Base-by-base conservation (phyloP, 92 coral and sea anemone species). In the Parazoanthus atlanticus region DNA sequence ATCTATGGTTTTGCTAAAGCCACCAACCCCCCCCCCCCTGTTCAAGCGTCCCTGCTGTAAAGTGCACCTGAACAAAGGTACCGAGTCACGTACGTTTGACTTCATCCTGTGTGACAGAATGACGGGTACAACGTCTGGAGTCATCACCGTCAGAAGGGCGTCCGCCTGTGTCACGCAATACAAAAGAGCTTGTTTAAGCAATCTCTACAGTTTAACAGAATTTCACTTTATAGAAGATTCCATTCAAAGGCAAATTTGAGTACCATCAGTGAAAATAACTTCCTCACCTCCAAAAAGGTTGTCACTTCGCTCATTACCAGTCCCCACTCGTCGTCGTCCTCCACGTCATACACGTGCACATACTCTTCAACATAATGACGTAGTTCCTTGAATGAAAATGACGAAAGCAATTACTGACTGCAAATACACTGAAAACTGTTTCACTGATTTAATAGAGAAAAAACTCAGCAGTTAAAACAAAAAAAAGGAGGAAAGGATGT, bases 321-420 rank as follows among this genome's bases (percentile, higher is more conserved):
- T 84, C 98, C 90, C 99, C 99, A 97, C 90, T 97, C 98, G 58
- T 92, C 97, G 65, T 97, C 99, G 64, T 97, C 99, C 33, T 94
- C 94, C 36, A 94, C 95, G n/a, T 97, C 97, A 77, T 97, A 97
- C 0, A 95, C 98, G 65, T 52, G 92, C 8, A 94, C 94, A 47
- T 96, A 96, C 88, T 96, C 98, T 58, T 96, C 98, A 0, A 95
- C 94, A 72, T 96, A 96, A 71, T 96, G 98, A 66, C 86, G 89
- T n/a, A 96, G 87, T 82, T 96, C 98, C 94, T 95, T 64, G 25
- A 47, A 77, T 81, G 43, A 46, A 61, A 66, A 31, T 23, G 29
- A 54, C 10, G 67, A 19, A 16, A 56, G 1, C 29, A 75, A 49
- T 61, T 61, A 61, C 69, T 52, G 66, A 56, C 25, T 61, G 69